Conservation (phyloP, 1,140 invertebrate genomes). For the Pollicipes pollicipes region DNA sequence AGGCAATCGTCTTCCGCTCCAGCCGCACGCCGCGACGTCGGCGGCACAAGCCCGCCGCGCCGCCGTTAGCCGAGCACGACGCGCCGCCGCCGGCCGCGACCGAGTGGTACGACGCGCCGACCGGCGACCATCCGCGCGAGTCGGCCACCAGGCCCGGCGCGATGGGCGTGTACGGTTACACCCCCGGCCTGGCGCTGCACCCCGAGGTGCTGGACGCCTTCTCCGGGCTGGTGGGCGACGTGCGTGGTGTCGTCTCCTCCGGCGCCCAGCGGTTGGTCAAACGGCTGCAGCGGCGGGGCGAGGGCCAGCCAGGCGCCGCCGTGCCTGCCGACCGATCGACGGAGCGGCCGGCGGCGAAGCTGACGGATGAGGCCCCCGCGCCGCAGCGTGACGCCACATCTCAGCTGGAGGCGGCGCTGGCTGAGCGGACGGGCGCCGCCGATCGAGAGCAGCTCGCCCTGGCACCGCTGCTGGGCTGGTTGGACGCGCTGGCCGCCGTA, state of each 20-base stretch:
- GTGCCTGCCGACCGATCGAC: neutral
- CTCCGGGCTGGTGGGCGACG: neutral
- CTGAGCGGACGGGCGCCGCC: neutral
- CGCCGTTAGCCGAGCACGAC: neutral
- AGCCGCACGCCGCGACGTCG: neutral
- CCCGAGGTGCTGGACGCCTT: neutral
- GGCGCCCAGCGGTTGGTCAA: neutral
- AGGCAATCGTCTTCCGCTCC: neutral
- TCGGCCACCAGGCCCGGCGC: no score
- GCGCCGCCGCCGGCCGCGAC: no score
- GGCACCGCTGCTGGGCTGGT: neutral
- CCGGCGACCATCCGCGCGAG: neutral
- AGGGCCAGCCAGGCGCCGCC: no score
- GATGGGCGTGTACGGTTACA: neutral
- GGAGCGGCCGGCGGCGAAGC: neutral
- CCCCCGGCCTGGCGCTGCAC: neutral
- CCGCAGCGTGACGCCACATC: neutral
- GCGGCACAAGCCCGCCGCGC: no score
- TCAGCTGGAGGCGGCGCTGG: neutral
- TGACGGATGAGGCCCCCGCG: neutral
- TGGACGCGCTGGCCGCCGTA: neutral
- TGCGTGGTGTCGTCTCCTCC: neutral
- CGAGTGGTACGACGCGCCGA: neutral
- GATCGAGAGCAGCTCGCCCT: neutral
- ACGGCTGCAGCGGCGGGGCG: no score